Evolutionary conservation across 2,888 invertebrate genomes (phyloP), one percentile per base, ranked within the genome.

Genomic region (Pandemis corylana): DNA sequence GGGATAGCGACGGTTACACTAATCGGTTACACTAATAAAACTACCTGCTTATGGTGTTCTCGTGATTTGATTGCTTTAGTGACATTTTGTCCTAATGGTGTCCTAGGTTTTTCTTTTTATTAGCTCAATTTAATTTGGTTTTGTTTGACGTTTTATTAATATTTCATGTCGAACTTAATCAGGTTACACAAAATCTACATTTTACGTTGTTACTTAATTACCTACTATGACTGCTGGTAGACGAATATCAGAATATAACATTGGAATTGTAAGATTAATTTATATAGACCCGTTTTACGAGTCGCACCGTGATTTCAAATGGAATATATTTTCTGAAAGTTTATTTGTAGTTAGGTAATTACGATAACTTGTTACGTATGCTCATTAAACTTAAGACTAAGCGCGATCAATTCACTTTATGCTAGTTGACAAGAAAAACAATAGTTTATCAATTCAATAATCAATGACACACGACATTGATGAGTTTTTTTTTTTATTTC

Each of bases 51-150:
- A 59, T 20, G 28, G 20, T 28, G 59, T 7, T 20, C 59, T 59
- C 12, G 12, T 12, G 28, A 28, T 28, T 59, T 59, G 59, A 59
- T 59, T 20, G 28, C 28, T 12, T 59, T 28, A 28, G 59, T 59
- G 59, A 59, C 59, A 59, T 59, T 59, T 59, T 28, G 59, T 59
- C 59, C 59, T 28, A 28, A 59, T 12, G 12, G 28, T 59, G 28
- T 28, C 12, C 12, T 59, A 59, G 59, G 9, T 28, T 59, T 59
- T 51, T 51, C n/a, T 51, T 51, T 28, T 59, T 59, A 20, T 59
- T 59, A 28, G 28, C 20, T 59, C 28, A 10, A 12, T 28, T 10
- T 59, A 59, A 59, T 59, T 59, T 20, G 20, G 28, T 12, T 59
- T 10, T 59, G 10, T 20, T 59, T 28, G 4, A 20, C 28, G 2